phyloP scores from a whole-genome alignment of 2,113 vertebrate genomes.

The Chaetura pelagica region DNA sequence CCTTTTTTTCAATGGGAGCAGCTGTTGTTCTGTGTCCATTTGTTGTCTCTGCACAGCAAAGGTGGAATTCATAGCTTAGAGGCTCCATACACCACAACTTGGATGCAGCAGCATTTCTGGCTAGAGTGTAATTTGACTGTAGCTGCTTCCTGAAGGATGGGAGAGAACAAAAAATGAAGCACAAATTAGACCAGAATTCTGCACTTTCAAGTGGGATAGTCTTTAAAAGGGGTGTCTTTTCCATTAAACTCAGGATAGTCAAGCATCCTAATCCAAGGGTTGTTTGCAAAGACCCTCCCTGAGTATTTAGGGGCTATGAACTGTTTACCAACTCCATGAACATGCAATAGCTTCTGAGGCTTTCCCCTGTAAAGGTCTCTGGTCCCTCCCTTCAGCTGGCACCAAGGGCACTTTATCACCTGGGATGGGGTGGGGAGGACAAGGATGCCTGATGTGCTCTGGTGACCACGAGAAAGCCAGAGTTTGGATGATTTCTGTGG shows the following conservation, averaged over 20 bases:
- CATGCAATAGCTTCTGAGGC: not conserved
- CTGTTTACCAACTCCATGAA: not conserved
- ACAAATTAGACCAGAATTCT: not conserved
- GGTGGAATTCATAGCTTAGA: not conserved
- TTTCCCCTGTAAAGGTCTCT: not conserved
- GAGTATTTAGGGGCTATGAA: not conserved
- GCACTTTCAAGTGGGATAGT: not conserved
- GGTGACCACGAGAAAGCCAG: not conserved
- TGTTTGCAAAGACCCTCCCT: not conserved
- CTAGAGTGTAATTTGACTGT: not conserved
- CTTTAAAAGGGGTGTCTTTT: not conserved
- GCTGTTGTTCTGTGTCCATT: not conserved
- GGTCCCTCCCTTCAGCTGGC: not conserved
- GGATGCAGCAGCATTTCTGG: not conserved
- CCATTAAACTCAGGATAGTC: not conserved
- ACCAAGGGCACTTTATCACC: not conserved
- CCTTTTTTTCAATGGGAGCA: not conserved
- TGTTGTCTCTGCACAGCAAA: not conserved
- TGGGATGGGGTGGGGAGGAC: not conserved
- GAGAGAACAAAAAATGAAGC: not conserved
- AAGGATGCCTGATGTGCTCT: not conserved
- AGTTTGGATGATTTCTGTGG: not conserved
- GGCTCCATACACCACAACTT: too few species aligned
- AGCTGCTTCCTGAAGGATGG: not conserved
- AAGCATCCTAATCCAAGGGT: not conserved